phyloP scores from a whole-genome alignment of 2,113 vertebrate species.

The Nothobranchius kuhntae region DNA sequence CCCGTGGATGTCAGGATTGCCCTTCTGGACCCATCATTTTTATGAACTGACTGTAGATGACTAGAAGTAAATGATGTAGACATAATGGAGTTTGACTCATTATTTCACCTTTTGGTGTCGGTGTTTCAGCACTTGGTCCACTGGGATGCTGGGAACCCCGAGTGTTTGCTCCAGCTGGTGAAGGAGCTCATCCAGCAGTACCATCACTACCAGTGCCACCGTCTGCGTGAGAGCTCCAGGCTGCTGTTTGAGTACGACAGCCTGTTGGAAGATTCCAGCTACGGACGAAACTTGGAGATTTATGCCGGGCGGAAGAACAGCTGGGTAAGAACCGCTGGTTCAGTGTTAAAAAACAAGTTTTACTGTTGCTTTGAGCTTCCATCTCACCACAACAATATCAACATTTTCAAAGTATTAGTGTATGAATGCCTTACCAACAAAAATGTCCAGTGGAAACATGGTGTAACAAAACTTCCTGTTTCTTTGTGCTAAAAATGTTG shows the following conservation, averaged over 20 bases:
- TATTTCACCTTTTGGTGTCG: constrained; percentile 9
- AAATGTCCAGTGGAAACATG: constrained; percentile 10
- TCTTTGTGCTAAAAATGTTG: background rate
- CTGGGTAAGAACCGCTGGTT: constrained; percentile 82
- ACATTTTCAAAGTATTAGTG: background rate
- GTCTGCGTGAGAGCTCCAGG: constrained; percentile 92
- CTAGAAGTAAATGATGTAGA: background rate
- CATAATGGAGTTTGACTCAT: background rate
- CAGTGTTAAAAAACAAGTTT: no score
- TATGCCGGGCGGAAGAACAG: constrained; percentile 96
- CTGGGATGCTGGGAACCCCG: constrained; percentile 91
- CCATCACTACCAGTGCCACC: constrained; percentile 93
- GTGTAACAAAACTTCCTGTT: constrained; percentile 14
- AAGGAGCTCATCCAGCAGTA: constrained; percentile 98
- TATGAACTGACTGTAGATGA: no score
- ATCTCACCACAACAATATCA: background rate
- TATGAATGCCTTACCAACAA: background rate
- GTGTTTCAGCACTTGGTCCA: constrained; percentile 86
- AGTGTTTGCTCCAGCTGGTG: constrained; percentile 93
- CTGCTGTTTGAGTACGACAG: constrained; percentile 98
- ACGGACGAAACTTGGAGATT: constrained; percentile 94
- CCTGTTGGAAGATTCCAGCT: constrained; percentile 92
- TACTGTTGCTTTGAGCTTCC: background rate
- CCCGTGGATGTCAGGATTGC: no score
- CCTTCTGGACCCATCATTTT: no score